These are phyloP conservation scores for Troilus luridus DNA, from an alignment of 2,888 invertebrate species.

Conservation along the genomic window DNA sequence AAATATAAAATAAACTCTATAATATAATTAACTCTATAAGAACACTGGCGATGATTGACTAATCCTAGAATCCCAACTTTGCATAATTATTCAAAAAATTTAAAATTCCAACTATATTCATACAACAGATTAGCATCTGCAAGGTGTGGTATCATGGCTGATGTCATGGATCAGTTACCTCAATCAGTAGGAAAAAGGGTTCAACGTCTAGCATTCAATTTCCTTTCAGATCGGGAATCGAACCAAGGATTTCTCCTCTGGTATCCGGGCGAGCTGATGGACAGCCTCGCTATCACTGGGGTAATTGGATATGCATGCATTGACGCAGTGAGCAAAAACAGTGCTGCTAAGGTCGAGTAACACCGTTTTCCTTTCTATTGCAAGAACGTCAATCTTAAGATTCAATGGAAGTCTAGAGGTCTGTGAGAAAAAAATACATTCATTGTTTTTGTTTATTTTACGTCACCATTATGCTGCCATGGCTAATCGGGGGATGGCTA, in stretches of 20 bases:
- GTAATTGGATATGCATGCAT: conserved; percentile 45
- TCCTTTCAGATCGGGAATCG: neutral
- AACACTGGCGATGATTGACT: neutral
- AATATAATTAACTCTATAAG: no score
- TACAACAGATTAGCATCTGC: neutral
- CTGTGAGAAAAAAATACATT: neutral
- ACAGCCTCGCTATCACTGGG: neutral
- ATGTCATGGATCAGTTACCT: neutral
- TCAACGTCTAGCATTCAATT: neutral
- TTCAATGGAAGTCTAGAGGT: neutral
- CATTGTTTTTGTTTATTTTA: no score
- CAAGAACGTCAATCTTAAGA: neutral
- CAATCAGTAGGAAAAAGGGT: neutral
- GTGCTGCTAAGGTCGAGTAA: neutral
- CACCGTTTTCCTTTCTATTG: conserved; percentile 5
- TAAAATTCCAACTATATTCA: neutral
- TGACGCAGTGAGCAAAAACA: neutral
- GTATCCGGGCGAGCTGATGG: neutral
- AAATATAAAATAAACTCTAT: no score
- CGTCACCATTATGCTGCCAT: no score
- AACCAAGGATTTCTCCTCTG: conserved; percentile 16
- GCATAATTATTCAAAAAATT: neutral
- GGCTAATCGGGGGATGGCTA: no score
- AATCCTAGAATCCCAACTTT: neutral
- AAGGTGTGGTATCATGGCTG: neutral